Percentiles rank a stretch among this genome's conserved stretches.
Evolutionary conservation across 2,797 vertebrate genomes (phyloP).

Genomic region (Gambusia yucatana): DNA sequence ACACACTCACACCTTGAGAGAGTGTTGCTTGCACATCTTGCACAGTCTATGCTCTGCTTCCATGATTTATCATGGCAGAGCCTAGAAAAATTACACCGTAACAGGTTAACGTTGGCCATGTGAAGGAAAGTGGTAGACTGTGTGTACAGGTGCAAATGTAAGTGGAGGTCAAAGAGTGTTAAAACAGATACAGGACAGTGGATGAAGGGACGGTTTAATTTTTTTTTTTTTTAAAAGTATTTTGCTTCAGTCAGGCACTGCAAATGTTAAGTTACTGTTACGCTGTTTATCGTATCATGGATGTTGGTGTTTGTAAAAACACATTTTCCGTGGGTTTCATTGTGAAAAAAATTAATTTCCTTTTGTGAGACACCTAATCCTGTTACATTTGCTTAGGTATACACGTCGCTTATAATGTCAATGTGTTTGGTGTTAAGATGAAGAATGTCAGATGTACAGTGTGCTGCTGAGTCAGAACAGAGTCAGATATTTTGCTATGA

Average conservation of each 20-base stretch:
- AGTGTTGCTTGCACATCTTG: slow-evolving; percentile 59
- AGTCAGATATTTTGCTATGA: not conserved
- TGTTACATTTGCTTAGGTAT: not conserved
- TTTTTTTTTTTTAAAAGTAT: too few relatives aligned
- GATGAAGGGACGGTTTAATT: not conserved
- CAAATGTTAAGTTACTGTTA: slow-evolving; percentile 4
- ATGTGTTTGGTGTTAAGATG: not conserved
- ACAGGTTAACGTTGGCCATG: slow-evolving; percentile 52
- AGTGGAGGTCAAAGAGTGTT: slow-evolving; percentile 27
- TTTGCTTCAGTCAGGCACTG: not conserved
- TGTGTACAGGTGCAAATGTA: slow-evolving; percentile 33
- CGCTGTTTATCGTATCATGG: not conserved
- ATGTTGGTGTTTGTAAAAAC: not conserved
- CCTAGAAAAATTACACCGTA: slow-evolving; percentile 48
- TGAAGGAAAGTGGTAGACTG: slow-evolving; percentile 32
- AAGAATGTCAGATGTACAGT: not conserved
- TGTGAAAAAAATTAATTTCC: not conserved
- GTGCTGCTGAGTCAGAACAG: not conserved
- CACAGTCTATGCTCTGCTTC: slow-evolving; percentile 53
- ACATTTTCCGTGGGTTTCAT: not conserved
- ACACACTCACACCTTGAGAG: slow-evolving; percentile 70
- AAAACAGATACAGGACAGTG: slow-evolving; percentile 9
- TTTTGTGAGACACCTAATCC: not conserved
- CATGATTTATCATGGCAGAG: slow-evolving; percentile 43
- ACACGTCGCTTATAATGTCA: not conserved